These are phyloP conservation scores for Masnerella sp. DNA, from an alignment of 2,888 invertebrate species.

Conservation along the genomic window DNA sequence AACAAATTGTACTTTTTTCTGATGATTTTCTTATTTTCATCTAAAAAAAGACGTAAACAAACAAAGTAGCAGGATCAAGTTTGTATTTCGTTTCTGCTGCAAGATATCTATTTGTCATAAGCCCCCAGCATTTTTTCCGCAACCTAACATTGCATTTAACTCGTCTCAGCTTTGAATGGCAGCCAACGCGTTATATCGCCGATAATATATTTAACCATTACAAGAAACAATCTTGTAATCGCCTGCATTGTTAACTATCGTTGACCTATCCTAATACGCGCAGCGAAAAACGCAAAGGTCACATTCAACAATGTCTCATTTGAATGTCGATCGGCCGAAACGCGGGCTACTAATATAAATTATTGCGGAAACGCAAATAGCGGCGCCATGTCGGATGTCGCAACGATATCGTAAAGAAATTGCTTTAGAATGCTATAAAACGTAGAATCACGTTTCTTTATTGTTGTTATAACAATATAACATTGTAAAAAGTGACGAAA, in stretches of 20 bases:
- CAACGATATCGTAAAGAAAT: no score
- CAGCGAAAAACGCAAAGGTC: constrained; percentile 12
- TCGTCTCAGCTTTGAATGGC: not conserved
- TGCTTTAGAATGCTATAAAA: no score
- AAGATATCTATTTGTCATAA: not conserved
- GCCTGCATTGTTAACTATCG: constrained; percentile 2
- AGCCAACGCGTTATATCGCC: constrained; percentile 10
- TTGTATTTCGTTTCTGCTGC: no score
- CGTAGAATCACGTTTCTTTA: no score
- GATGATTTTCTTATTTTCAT: no score
- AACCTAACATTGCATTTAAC: not conserved
- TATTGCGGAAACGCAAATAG: no score
- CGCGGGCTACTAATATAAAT: constrained; percentile 30
- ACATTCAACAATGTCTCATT: constrained; percentile 9
- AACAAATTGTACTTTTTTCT: no score
- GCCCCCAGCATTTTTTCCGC: not conserved
- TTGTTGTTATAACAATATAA: no score
- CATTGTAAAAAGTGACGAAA: no score
- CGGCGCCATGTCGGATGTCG: no score
- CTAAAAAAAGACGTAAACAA: no score
- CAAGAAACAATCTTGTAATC: constrained; percentile 15
- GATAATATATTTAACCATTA: constrained; percentile 11
- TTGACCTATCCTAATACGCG: constrained; percentile 25
- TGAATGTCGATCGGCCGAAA: constrained; percentile 2
- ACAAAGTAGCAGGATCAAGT: no score